Conservation (phyloP, 2,888 invertebrate species). For the Drosophila glabriapex region DNA sequence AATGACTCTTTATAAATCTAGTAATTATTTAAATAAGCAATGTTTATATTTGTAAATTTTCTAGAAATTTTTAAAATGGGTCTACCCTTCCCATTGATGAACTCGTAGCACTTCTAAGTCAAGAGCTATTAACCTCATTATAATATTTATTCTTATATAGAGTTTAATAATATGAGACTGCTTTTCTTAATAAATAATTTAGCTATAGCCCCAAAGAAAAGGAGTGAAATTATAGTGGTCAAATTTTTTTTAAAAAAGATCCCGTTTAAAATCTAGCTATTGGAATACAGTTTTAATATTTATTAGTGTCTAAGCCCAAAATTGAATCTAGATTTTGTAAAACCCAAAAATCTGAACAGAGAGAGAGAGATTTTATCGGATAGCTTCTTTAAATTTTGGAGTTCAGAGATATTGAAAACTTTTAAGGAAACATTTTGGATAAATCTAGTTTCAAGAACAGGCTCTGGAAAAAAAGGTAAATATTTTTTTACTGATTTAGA, state of each 20-base stretch:
- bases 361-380: no score
- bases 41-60: not conserved
- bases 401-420: not conserved
- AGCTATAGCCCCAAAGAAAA: not conserved
- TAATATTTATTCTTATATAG: not conserved
- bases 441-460: not conserved
- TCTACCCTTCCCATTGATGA: not conserved
- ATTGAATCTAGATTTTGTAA: not conserved
- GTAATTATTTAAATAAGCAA: not conserved
- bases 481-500: not conserved
- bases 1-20: not conserved
- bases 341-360: not conserved
- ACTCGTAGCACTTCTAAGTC: not conserved
- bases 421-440: not conserved
- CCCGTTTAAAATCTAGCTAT: not conserved
- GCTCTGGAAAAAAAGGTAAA: not conserved
- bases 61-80: not conserved
- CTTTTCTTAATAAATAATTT: not conserved
- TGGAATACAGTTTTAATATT: not conserved
- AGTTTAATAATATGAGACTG: not conserved
- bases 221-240: not conserved
- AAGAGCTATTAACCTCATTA: not conserved
- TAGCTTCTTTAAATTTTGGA: not conserved
- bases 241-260: fast-evolving
- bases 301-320: not conserved